Evolutionary conservation across 2,113 vertebrate species (phyloP), one percentile per base, ranked within the genome.

Genomic region (Xiphophorus couchianus): DNA sequence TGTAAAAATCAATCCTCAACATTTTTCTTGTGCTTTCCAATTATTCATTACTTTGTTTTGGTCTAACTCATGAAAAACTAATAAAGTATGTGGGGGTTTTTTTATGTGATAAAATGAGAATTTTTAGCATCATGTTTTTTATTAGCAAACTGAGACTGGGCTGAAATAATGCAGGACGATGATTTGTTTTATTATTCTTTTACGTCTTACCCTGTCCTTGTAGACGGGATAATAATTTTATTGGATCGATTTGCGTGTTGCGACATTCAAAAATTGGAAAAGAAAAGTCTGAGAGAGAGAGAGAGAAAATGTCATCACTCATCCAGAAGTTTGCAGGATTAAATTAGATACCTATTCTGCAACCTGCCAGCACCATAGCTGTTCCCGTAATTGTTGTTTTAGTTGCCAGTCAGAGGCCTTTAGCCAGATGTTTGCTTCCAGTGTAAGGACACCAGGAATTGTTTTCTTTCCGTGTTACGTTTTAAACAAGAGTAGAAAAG

Each of bases 181-280:
- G 28, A 28, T 13, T 12, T 15, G 3, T 29, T 30, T 62, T 62
- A 30, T 29, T 17, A 6, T 28, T 28, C 15, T 62, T 62, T 44
- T 48, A 19, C 4, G 15, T 17, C 15, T 48, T 6, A 48, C 77
- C 73, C 65, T 37, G 69, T 71, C 48, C 30, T 73, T 64, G 84
- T 81, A 73, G 75, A 84, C 77, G 69, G 17, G 25, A 62, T 81
- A 69, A 83, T 70, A 71, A 76, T 68, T 35, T 74, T 77, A 71
- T 76, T 76, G 72, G 73, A 78, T 13, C 66, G 71, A 80, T 48
- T 30, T 61, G 76, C 73, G 73, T 72, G 5, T 7, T 76, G 74
- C 44, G 67, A 42, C 51, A 62, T 82, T 42, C 65, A 66, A 70
- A 66, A 54, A 64, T 82, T 35, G 66, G 60, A 70, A 66, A 54